Percentiles rank a stretch among this genome's conserved stretches.
phyloP scores from a whole-genome alignment of 2,113 vertebrate species.

The Ptilonorhynchus violaceus region DNA sequence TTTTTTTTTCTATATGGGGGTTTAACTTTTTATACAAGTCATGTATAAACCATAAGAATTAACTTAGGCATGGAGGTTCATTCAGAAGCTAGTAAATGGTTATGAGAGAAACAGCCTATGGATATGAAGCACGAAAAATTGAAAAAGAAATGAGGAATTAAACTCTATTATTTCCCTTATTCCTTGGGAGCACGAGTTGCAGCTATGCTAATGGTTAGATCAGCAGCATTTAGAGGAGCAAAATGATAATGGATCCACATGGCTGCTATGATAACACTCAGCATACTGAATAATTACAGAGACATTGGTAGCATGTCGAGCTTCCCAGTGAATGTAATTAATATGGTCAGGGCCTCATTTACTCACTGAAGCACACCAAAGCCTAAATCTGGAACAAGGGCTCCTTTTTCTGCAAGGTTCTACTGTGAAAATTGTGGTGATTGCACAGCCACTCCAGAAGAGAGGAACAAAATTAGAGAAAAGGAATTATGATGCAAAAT shows the following conservation, averaged over 20 bases:
- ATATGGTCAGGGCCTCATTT: slow-evolving; percentile 39
- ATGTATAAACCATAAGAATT: background rate
- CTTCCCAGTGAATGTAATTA: slow-evolving; percentile 48
- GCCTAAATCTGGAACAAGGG: background rate
- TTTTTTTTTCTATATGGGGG: background rate
- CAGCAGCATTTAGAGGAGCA: slow-evolving; percentile 41
- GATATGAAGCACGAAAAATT: slow-evolving; percentile 26
- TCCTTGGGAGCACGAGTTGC: slow-evolving; percentile 23
- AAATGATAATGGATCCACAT: slow-evolving; percentile 56
- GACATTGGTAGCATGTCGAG: slow-evolving; percentile 35
- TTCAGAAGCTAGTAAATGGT: background rate
- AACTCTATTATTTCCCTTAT: slow-evolving; percentile 43
- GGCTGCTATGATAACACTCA: slow-evolving; percentile 55
- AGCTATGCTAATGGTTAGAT: slow-evolving; percentile 43
- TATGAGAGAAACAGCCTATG: background rate
- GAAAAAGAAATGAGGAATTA: slow-evolving; percentile 20
- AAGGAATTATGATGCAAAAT: background rate
- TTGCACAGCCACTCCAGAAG: background rate
- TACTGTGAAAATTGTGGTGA: background rate
- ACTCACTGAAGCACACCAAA: slow-evolving; percentile 4
- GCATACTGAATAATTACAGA: slow-evolving; percentile 57
- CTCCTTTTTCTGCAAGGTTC: background rate
- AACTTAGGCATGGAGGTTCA: background rate
- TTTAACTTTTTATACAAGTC: background rate
- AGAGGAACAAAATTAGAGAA: background rate